phyloP scores from a whole-genome alignment of 2,888 invertebrate genomes.

The Dasysyrphus tricinctus region DNA sequence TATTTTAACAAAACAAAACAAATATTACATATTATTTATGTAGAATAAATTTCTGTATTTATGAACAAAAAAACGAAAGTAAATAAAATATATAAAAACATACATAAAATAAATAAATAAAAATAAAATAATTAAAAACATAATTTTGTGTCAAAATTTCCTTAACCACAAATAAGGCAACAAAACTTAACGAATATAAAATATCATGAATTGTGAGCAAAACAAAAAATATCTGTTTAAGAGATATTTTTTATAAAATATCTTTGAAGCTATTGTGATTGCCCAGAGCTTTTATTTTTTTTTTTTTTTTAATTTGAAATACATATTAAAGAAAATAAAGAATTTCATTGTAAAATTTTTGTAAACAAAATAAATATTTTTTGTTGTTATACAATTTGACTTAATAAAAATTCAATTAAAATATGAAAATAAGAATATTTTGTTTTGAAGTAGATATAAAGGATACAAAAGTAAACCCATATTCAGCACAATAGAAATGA shows the following conservation, averaged over 20 bases:
- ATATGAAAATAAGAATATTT: neutral
- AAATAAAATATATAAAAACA: neutral
- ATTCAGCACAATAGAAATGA: no score
- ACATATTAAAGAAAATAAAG: neutral
- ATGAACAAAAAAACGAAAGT: constrained; percentile 21
- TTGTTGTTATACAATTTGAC: constrained; percentile 29
- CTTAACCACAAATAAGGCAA: constrained; percentile 15
- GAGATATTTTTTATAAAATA: constrained; percentile 12
- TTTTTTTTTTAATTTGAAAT: constrained; percentile 24
- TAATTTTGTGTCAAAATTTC: constrained; percentile 44
- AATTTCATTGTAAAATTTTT: constrained; percentile 44
- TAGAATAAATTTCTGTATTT: constrained; percentile 46
- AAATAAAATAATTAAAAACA: constrained; percentile 5
- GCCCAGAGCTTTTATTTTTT: constrained; percentile 37
- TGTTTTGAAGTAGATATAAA: neutral
- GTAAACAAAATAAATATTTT: constrained; percentile 38
- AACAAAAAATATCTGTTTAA: constrained; percentile 11
- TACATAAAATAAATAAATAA: neutral
- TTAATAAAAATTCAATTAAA: constrained; percentile 38
- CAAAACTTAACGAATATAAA: constrained; percentile 27
- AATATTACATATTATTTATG: constrained; percentile 33
- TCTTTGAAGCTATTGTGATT: constrained; percentile 57
- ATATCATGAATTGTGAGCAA: constrained; percentile 8
- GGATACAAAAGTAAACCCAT: no score
- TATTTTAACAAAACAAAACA: neutral